Evolutionary conservation across 2,888 invertebrate genomes (phyloP).

Genomic region (Choreutis nemorana): DNA sequence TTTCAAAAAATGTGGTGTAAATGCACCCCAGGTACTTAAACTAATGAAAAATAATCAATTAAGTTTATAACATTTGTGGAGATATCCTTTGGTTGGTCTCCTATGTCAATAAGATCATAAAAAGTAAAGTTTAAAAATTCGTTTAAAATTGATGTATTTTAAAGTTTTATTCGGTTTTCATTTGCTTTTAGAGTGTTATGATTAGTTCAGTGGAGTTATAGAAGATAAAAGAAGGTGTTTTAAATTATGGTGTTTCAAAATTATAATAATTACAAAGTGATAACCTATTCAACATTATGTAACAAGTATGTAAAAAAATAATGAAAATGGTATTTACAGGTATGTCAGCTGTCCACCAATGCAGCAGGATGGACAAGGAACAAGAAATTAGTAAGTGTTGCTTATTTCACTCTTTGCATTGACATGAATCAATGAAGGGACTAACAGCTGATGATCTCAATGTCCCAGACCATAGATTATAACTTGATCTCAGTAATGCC

Average conservation of each 20-base stretch:
- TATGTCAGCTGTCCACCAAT: slow-evolving; percentile 77
- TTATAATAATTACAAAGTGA: slow-evolving; percentile 32
- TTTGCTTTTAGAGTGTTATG: slow-evolving; percentile 16
- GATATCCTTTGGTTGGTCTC: slow-evolving; percentile 15
- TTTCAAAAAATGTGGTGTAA: slow-evolving; percentile 76
- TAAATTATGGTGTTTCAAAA: slow-evolving; percentile 18
- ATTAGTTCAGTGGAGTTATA: slow-evolving; percentile 17
- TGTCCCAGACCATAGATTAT: no score
- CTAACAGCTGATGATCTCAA: no score
- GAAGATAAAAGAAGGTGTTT: slow-evolving; percentile 12
- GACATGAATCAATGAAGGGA: no score
- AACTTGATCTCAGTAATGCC: no score
- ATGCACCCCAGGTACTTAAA: slow-evolving; percentile 74
- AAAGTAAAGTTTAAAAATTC: slow-evolving; percentile 22
- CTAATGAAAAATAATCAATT: slow-evolving; percentile 24
- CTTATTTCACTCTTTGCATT: background rate
- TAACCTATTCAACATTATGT: slow-evolving; percentile 64
- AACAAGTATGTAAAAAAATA: slow-evolving; percentile 49
- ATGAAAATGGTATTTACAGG: slow-evolving; percentile 67
- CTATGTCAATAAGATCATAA: slow-evolving; percentile 22
- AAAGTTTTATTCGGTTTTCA: slow-evolving; percentile 21
- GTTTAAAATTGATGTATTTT: slow-evolving; percentile 33
- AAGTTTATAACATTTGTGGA: slow-evolving; percentile 17
- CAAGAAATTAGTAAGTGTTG: slow-evolving; percentile 77
- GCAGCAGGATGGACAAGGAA: slow-evolving; percentile 79